Base-by-base conservation (phyloP, 2,797 vertebrate genomes). In the Anableps anableps region DNA sequence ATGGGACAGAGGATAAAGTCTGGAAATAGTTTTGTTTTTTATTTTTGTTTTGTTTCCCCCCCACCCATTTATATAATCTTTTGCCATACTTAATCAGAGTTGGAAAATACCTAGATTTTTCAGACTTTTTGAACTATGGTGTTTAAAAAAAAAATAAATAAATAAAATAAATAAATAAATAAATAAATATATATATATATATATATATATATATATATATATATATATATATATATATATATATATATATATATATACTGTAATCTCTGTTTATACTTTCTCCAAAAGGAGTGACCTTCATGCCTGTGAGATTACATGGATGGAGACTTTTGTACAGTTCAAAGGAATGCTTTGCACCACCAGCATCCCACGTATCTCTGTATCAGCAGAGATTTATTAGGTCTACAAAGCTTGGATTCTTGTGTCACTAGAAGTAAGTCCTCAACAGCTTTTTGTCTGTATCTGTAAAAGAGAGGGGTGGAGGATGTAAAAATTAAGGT, bases 351-450 rank as follows among this genome's bases (percentile, higher is more conserved):
- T 78, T 71, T 84, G 34, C 79, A 90, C 58, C 68, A 2, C 26
- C 2, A 16, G n/a, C 38, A 53, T 82, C 85, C 68, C 62, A 47
- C 82, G 62, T 79, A 51, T 26, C 79, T 85, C 77, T 84, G 76
- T 43, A 81, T 71, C 81, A 74, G 83, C 80, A 82, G 85, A 90
- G 87, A 92, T 93, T 87, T 89, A 89, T 89, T 74, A 75, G 31
- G 80, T 76, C 85, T 86, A 76, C 82, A 83, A 84, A 83, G 72
- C 21, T 2, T 64, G 60, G 77, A 80, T 88, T 89, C 87, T 75
- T 71, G 31, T 79, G 82, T 6, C 83, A 73, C 58, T 75, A 0
- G 6, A 77, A 51, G 66, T 62, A 17, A 76, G 75, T 47, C 45
- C 75, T 72, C 74, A 53, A 21, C 70, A 47, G 51, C 26, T 1